Evolutionary conservation across 2,113 vertebrate genomes (phyloP).

Genomic region (Vulpes ferrilata): DNA sequence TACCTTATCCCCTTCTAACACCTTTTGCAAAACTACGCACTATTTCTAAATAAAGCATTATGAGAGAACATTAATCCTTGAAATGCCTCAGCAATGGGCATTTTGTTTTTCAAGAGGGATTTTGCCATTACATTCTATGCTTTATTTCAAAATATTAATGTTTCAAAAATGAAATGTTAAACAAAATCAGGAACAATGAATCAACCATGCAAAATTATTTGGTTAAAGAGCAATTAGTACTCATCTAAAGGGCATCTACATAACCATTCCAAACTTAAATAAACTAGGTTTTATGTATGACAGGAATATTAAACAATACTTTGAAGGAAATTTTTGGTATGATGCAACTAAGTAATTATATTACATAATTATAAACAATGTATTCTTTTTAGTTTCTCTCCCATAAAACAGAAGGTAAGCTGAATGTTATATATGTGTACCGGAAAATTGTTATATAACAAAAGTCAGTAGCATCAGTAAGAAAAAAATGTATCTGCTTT

Average conservation of each 20-base stretch:
- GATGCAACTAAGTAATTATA: not conserved
- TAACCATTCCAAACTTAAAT: not conserved
- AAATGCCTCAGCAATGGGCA: not conserved
- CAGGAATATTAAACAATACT: constrained; percentile 28
- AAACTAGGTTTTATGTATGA: not conserved
- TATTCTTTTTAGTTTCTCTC: constrained; percentile 27
- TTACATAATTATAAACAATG: not conserved
- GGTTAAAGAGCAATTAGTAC: not conserved
- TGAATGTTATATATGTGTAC: not conserved
- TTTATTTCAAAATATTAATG: constrained; percentile 53
- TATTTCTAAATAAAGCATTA: constrained; percentile 37
- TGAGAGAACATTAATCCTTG: not conserved
- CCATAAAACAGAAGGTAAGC: constrained; percentile 22
- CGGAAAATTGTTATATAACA: not conserved
- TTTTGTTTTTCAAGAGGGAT: constrained; percentile 26
- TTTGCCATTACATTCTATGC: constrained; percentile 30
- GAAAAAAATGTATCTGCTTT: not conserved
- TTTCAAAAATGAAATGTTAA: constrained; percentile 46
- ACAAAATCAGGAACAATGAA: constrained; percentile 4
- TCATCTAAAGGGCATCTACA: not conserved
- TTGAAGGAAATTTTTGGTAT: constrained; percentile 7
- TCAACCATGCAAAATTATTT: constrained; percentile 9
- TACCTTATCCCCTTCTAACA: not conserved
- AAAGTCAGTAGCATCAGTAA: not conserved
- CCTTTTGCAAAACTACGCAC: not conserved